Evolutionary conservation across 2,113 vertebrate species (phyloP), one percentile per base, ranked within the genome.

Genomic region (Spizaetus ornatus): DNA sequence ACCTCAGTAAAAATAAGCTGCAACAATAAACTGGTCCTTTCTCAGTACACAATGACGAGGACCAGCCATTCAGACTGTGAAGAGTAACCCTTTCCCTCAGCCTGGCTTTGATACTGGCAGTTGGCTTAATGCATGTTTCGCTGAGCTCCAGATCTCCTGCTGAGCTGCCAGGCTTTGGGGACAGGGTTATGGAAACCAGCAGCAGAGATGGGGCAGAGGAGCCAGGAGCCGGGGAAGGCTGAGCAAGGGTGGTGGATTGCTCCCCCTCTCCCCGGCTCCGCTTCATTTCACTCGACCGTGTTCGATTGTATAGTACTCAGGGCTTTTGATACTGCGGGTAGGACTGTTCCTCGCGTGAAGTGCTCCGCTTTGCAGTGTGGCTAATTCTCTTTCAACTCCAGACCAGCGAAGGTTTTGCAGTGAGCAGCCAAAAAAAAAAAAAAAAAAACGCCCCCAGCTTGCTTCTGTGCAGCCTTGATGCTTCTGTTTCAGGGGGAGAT

Each of bases 1-100:
- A 98, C 97, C 97, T 98, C 97, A 97, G 95, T 95, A 89, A 92
- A 97, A 97, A 96, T 96, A 97, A 98, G 97, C 97, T 97, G 96
- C 95, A 85, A 82, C 91, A 74, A 95, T 94, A 85, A 85, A 65
- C 72, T 5, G 73, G 88, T 88, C 95, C 95, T 92, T 65, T 47
- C 53, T 76, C 94, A 58, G 73, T 36, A 18, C 13, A 1, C 8
- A 31, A 8, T 23, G 91, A 55, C 14, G 7, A 71, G 95, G 95
- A 42, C 45, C 52, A 15, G 92, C 95, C 78, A 8, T 69, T 84
- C 84, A 95, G 97, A 97, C 96, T 97, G 97, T 98, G 97, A 97
- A 98, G 88, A 94, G 85, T 62, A 65, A 83, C 82, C 91, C 59
- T 86, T 71, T 34, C 92, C 87, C 80, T 22, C 2, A 42, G 92